Base-by-base conservation (phyloP, 2,113 vertebrate genomes). In the Sorex araneus region DNA sequence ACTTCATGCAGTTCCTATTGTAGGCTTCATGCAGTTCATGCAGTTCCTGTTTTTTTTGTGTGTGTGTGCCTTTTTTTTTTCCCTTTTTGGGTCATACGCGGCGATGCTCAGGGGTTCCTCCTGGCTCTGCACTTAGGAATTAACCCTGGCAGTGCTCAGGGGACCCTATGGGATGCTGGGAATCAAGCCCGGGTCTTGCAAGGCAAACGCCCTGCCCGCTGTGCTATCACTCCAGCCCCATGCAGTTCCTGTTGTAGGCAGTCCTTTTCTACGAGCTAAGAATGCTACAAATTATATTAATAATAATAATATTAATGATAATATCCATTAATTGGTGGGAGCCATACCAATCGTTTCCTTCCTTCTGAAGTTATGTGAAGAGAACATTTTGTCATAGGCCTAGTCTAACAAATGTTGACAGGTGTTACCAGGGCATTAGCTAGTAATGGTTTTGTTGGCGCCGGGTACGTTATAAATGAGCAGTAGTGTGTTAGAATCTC, bases 381-480 rank as follows among this genome's bases (percentile, higher is more conserved):
- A 93, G 54, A 47, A 80, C 71, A 92, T 92, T 95, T 87, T 77
- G 12, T 90, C 90, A 9, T 80, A 70, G 74, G 74, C 85, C 73
- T 73, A 70, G 28, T 94, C 25, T 70, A 27, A 28, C 87, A 15
- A 25, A 77, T 21, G 91, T 93, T 89, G 77, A 76, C 91, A 95
- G 90, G 12, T 40, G 93, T 96, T 96, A 94, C 87, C 92, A 89
- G 6, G 54, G 23, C 66, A 96, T 43, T 73, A 92, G 88, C 96
- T 96, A 60, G 78, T 96, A 50, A 45, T 67, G 80, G 34, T 87
- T 94, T 94, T 1, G 90, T 97, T 97, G 96, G 84, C 92, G 70
- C 10, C 84, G 67, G 84, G 69, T 76, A 19, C 84, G 85, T 93
- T 77, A 82, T 84, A 94, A 92, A 93, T 9, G 28, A 63, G 50